phyloP scores from a whole-genome alignment of 1,140 invertebrate genomes.

The Conopomorpha cramerella region DNA sequence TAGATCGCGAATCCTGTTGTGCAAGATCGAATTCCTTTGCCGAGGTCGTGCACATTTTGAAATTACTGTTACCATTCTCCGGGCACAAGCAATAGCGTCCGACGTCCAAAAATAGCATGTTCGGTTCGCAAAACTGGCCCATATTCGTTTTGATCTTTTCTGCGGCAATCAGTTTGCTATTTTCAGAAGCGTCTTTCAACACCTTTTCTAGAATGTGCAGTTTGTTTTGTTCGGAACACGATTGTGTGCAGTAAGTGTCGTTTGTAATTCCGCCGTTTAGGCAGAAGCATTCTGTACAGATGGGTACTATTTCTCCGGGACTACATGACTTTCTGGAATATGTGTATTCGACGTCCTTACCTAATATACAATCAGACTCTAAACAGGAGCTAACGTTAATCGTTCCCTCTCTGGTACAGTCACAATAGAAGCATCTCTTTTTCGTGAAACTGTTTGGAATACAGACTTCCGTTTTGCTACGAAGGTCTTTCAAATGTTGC shows the following conservation, averaged over 20 bases:
- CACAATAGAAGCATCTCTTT: conserved; percentile 35
- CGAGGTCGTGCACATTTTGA: not conserved
- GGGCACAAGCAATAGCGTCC: not conserved
- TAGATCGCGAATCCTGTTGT: not conserved
- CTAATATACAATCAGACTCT: conserved; percentile 26
- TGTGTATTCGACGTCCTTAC: conserved; percentile 10
- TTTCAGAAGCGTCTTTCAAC: conserved; percentile 14
- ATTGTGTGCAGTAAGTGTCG: conserved; percentile 25
- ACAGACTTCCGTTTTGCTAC: no score
- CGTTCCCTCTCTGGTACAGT: conserved; percentile 20
- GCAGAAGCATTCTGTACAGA: conserved; percentile 41
- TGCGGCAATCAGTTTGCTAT: conserved; percentile 14
- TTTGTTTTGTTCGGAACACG: conserved; percentile 26
- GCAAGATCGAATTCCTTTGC: not conserved
- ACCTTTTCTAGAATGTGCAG: conserved; percentile 23
- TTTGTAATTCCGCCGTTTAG: conserved; percentile 14
- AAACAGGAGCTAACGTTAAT: conserved; percentile 26
- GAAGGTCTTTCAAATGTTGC: conserved; percentile 2
- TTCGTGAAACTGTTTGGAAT: conserved; percentile 21
- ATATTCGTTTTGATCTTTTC: conserved; percentile 10
- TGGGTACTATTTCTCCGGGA: conserved; percentile 29
- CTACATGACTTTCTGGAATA: conserved; percentile 13
- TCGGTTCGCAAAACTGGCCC: conserved; percentile 17
- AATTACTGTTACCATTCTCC: not conserved
- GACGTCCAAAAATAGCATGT: conserved; percentile 21